phyloP scores from a whole-genome alignment of 2,113 vertebrate species.

The Bubo bubo region DNA sequence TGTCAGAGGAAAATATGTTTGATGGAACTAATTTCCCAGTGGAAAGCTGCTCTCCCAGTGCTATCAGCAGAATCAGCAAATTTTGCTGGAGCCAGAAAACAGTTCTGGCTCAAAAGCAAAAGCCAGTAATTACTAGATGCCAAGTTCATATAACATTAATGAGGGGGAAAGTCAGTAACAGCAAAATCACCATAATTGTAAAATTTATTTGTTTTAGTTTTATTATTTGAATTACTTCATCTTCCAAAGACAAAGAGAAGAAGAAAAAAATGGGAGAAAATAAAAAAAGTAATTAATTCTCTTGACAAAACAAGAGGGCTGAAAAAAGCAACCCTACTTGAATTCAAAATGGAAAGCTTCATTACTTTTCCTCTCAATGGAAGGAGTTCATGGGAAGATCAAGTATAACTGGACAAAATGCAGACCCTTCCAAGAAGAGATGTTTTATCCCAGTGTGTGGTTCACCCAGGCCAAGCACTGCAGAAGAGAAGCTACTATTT shows the following conservation, averaged over 20 bases:
- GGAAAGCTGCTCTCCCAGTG: background rate
- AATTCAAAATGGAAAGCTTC: background rate
- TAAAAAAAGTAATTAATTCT: background rate
- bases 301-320: background rate
- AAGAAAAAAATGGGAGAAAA: background rate
- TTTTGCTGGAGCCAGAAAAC: conserved; percentile 1
- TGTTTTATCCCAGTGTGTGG: background rate
- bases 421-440: background rate
- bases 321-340: background rate
- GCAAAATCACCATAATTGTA: conserved; percentile 14
- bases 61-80: conserved; percentile 1
- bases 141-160: conserved; percentile 44
- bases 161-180: background rate
- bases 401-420: background rate
- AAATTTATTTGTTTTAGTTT: background rate
- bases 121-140: conserved; percentile 37
- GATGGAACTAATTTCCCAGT: background rate
- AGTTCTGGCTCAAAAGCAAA: conserved; percentile 19
- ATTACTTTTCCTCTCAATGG: background rate
- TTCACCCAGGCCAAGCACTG: background rate
- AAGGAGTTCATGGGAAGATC: background rate
- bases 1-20: background rate
- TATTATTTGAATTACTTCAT: background rate
- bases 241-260: background rate
- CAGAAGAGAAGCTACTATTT: background rate